Conservation (phyloP, 2,113 vertebrate genomes). For the Platycercus adscitus region DNA sequence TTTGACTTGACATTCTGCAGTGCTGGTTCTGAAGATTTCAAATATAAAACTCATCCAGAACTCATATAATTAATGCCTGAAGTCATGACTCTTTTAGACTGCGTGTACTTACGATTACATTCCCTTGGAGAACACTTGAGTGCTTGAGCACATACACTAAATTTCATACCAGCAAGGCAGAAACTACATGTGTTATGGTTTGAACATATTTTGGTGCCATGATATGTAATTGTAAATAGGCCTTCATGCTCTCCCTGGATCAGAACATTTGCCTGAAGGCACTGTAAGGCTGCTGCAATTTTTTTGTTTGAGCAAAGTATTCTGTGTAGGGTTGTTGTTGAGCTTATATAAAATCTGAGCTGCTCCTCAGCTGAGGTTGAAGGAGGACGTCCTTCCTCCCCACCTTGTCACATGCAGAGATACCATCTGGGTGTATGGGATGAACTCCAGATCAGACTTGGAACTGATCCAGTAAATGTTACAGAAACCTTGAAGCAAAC, state of each 20-base stretch:
- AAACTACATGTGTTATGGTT: neutral
- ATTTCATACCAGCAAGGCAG: neutral
- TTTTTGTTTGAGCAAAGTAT: neutral
- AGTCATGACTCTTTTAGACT: neutral
- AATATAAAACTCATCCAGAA: neutral
- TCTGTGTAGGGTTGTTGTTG: neutral
- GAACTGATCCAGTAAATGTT: neutral
- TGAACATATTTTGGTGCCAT: neutral
- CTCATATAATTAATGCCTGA: neutral
- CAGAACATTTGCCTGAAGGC: neutral
- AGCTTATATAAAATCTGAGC: neutral
- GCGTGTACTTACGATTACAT: neutral
- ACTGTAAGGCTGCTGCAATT: too few species aligned
- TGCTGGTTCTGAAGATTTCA: neutral
- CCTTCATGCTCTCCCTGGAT: neutral
- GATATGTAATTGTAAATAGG: neutral
- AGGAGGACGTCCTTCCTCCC: neutral
- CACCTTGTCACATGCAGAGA: neutral
- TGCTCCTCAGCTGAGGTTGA: neutral
- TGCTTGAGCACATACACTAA: neutral
- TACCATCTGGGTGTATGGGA: neutral
- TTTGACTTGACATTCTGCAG: neutral
- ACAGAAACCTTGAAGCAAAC: neutral
- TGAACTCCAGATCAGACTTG: neutral
- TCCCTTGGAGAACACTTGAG: accelerated